Base-by-base conservation (phyloP, 2,113 vertebrate genomes). In the Empidonax traillii region DNA sequence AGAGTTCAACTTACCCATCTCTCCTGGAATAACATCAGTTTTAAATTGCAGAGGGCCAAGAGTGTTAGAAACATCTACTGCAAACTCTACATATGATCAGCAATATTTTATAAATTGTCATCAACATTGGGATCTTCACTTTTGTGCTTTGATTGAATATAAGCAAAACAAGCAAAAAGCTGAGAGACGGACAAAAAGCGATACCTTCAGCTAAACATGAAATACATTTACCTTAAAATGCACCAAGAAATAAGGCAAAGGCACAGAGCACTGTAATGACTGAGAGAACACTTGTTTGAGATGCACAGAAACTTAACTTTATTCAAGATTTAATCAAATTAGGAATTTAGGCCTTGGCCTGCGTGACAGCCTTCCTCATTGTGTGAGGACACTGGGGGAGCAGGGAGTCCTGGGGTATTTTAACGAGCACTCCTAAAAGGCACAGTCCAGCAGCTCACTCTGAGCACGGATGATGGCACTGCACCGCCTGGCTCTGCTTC, bases 131-230 rank as follows among this genome's bases (percentile, higher is more conserved):
- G 18, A 66, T 68, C 62, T 69, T 73, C 4, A 7, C 24, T 39
- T 77, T 46, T 63, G 35, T 1, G 2, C 30, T 82, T 66, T 22
- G 24, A 75, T 47, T 67, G 73, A 52, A 35, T 22, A 65, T 3
- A 52, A 44, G 12, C 35, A 71, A 68, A 87, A 27, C 3, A 39
- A 85, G 37, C 16, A 68, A 39, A 56, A 63, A 27, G 21, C 33
- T 31, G 20, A 4, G 10, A 25, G 17, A 17, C 0, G 10, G n/a
- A 37, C 24, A 62, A 74, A 66, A 80, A 22, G 4, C 1, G 1
- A 3, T 10, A 35, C 14, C 21, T 85, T 58, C 47, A 67, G 47
- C 43, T 59, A n/a, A 53, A 33, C 3, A 10, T 3, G 9, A 37
- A 71, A 58, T 23, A 12, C 7, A 9, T 39, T 35, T 22, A 77